Percentiles rank a stretch among this genome's conserved stretches.
These are phyloP conservation scores for Geotrypetes seraphini DNA, from an alignment of 2,797 vertebrate species.

Conservation along the genomic window DNA sequence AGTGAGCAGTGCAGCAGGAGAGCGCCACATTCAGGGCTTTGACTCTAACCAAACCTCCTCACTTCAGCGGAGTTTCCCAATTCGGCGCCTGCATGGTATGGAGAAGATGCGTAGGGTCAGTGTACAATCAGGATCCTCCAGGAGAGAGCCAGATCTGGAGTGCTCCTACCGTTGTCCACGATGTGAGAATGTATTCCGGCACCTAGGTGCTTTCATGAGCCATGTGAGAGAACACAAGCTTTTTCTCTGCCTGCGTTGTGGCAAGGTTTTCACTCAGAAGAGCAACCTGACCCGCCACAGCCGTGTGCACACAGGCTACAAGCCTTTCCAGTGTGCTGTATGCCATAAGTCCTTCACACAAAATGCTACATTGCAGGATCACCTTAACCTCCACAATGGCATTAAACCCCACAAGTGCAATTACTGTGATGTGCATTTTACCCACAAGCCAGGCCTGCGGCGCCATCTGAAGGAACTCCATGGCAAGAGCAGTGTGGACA, in stretches of 20 bases:
- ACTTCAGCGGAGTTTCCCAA: neutral
- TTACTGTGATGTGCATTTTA: constrained; percentile 31
- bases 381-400: constrained; percentile 46
- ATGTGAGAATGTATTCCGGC: constrained; percentile 48
- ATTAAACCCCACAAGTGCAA: constrained; percentile 25
- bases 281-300: constrained; percentile 44
- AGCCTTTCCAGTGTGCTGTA: constrained; percentile 48
- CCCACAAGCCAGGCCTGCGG: constrained; percentile 33
- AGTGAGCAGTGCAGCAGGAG: too few species aligned
- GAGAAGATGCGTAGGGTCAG: neutral
- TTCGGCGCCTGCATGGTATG: neutral
- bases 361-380: constrained; percentile 43
- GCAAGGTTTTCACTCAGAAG: constrained; percentile 43
- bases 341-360: constrained; percentile 50
- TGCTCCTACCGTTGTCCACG: constrained; percentile 45
- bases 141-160: constrained; percentile 15
- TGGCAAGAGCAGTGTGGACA: constrained; percentile 31
- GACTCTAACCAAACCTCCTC: neutral
- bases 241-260: constrained; percentile 47
- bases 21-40: neutral
- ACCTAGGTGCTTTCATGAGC: constrained; percentile 37
- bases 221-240: constrained; percentile 51
- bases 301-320: constrained; percentile 33
- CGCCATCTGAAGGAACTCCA: constrained; percentile 41
- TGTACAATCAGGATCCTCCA: neutral